Evolutionary conservation across 1,140 invertebrate species (phyloP), one percentile per base, ranked within the genome.

Genomic region (Cherax quadricarinatus): DNA sequence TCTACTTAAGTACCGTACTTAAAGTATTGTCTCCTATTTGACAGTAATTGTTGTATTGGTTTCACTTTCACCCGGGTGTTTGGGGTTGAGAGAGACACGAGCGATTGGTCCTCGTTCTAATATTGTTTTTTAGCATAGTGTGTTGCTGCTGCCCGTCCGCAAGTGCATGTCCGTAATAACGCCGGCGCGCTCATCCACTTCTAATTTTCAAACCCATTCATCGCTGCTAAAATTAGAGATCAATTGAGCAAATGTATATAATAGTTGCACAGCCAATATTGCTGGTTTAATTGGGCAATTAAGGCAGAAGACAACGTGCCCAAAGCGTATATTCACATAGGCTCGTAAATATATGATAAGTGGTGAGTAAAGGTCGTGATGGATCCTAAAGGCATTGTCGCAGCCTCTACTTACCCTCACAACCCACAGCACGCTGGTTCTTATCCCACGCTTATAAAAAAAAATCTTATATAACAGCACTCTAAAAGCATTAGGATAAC

Each of bases 261-360:
- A 79, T 79, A 48, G 78, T 79, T 49, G 78, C 62, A 66, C 18
- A n/a, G 62, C 62, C 62, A 66, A 79, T 79, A 79, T 79, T 79
- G 12, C 10, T 41, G 78, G 48, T 79, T 79, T 79, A 79, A 79
- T 49, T 14, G 30, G 10, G 2, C 78, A 79, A 41, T 79, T 79
- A 41, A 18, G 78, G 30, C n/a, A 79, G 48, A 41, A 18, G 78
- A 7, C n/a, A 79, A 16, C n/a, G 16, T 16, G 78, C 78, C 78
- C 10, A 14, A 41, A 24, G 30, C 78, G 48, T 49, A 0, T 66
- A 66, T 66, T 18, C 62, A 66, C 62, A 66, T 18, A 66, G 5
- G 0, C 14, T 66, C 14, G 62, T 66, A 66, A 66, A 66, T 66
- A 66, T 10, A 18, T 66, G 2, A 18, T 66, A 66, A 66, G 62